Percentiles rank a stretch among this genome's conserved stretches.
phyloP scores from a whole-genome alignment of 2,797 vertebrate species.

The Capromys pilorides region DNA sequence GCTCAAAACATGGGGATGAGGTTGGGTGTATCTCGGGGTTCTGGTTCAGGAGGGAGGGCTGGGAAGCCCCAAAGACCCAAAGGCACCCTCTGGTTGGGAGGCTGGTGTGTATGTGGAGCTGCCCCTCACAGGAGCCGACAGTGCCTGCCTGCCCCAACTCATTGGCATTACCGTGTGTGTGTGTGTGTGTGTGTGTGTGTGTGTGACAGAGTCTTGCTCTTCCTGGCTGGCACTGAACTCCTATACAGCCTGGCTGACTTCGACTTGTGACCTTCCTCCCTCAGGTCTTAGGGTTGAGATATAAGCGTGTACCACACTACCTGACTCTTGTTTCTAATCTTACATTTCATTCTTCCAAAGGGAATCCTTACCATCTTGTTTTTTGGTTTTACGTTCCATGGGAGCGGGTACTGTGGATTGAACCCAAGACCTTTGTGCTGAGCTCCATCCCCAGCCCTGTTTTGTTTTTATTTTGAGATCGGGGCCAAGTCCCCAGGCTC shows the following conservation, averaged over 20 bases:
- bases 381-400: neutral
- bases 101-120: neutral
- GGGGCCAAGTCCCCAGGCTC: neutral
- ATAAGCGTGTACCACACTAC: neutral
- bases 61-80: neutral
- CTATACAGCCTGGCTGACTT: neutral
- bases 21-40: neutral
- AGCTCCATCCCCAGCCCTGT: neutral
- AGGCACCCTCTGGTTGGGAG: neutral
- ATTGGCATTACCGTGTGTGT: neutral
- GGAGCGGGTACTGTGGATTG: neutral
- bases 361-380: neutral
- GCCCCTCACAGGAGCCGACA: fast-evolving
- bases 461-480: neutral
- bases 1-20: neutral
- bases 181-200: neutral
- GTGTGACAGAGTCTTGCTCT: neutral
- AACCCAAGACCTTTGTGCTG: neutral
- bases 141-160: neutral
- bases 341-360: constrained; percentile 15
- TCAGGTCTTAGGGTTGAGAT: neutral
- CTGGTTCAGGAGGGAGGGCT: neutral
- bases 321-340: neutral
- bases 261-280: neutral
- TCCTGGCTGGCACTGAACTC: neutral